These are phyloP conservation scores for Chromoteleia sp. DNA, from an alignment of 2,888 invertebrate species.

Conservation along the genomic window DNA sequence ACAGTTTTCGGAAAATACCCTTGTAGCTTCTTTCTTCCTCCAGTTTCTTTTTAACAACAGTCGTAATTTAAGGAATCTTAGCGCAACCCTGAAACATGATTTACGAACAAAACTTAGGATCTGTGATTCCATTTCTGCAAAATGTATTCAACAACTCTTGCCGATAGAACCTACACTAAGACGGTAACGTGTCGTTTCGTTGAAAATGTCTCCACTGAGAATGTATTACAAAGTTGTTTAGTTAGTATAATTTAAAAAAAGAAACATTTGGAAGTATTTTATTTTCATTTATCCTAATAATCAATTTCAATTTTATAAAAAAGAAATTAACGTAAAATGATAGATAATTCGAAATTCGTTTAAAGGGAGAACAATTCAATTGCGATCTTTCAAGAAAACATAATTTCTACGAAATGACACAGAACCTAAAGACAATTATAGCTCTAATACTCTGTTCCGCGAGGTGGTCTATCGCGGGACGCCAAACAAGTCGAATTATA, in stretches of 20 bases:
- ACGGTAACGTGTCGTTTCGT: background rate
- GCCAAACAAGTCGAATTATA: conserved; percentile 59
- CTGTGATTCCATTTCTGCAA: conserved; percentile 32
- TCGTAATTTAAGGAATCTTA: background rate
- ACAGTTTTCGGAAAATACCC: conserved; percentile 23
- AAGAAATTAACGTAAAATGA: no score
- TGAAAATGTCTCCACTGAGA: background rate
- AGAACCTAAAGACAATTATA: conserved; percentile 24
- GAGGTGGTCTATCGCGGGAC: conserved; percentile 1
- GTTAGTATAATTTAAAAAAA: no score
- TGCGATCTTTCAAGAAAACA: no score
- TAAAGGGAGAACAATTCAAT: no score
- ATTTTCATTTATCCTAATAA: no score
- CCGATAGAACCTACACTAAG: background rate
- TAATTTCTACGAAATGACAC: conserved; percentile 4
- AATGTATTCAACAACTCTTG: conserved; percentile 28
- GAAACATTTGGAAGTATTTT: no score
- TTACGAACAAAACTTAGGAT: conserved; percentile 8
- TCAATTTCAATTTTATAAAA: no score
- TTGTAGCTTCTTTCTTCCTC: background rate
- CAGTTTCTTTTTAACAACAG: background rate
- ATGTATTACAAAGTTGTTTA: background rate
- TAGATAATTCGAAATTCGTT: no score
- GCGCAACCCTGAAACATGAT: background rate
- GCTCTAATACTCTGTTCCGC: conserved; percentile 13